A percentile compares a stretch with the other conserved stretches of the same genome.
Evolutionary conservation across 2,797 vertebrate species (phyloP).

Genomic region (Cichlasoma orientale): DNA sequence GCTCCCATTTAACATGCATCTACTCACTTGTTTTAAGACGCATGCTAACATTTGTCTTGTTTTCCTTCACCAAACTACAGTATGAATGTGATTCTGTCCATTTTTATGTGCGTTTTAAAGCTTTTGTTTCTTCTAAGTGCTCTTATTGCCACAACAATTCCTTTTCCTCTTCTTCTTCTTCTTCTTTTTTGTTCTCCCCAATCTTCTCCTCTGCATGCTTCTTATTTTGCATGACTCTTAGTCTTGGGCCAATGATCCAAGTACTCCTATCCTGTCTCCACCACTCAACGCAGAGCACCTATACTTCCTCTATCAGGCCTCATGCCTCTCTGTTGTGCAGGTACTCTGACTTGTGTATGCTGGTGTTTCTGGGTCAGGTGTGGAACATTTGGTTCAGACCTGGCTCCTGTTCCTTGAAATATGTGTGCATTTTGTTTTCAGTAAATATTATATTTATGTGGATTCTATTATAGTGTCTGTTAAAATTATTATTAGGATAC

Average conservation of each 20-base stretch:
- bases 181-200: slow-evolving; percentile 2
- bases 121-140: slow-evolving; percentile 12
- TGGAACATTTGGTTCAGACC: slow-evolving; percentile 25
- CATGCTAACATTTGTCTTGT: neutral
- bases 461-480: neutral
- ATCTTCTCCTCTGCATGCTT: slow-evolving; percentile 70
- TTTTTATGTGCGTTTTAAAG: neutral
- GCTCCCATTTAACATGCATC: neutral
- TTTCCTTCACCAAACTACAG: neutral
- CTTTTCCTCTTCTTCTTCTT: neutral
- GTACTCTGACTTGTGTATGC: slow-evolving; percentile 63
- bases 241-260: slow-evolving; percentile 81
- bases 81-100: slow-evolving; percentile 10
- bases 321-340: slow-evolving; percentile 75
- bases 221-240: slow-evolving; percentile 77
- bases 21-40: neutral
- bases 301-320: slow-evolving; percentile 85
- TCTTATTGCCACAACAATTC: slow-evolving; percentile 33
- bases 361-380: slow-evolving; percentile 18
- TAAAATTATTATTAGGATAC: neutral
- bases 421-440: neutral
- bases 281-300: slow-evolving; percentile 84
- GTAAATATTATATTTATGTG: neutral
- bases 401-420: slow-evolving; percentile 10
- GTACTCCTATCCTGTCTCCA: slow-evolving; percentile 82